Evolutionary conservation across 2,888 invertebrate species (phyloP), one percentile per base, ranked within the genome.

Genomic region (Polydrusus tereticollis): DNA sequence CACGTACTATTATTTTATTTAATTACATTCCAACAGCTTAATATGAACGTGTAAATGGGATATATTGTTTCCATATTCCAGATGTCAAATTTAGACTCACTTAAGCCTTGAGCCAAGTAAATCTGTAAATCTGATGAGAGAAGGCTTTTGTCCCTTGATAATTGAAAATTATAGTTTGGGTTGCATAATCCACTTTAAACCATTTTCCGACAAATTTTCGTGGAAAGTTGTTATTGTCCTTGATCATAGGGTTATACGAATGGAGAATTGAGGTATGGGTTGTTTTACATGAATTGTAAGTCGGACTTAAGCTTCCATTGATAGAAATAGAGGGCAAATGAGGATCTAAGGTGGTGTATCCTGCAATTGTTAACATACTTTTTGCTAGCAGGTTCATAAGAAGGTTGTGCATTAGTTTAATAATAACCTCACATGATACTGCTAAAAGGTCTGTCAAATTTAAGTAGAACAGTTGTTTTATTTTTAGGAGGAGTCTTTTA

Each of bases 111-210:
- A 23, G n/a, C n/a, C n/a, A n/a, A 47, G 47, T 21, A 47, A 23
- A 41, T 41, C 41, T 41, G 47, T 23, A 47, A 47, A 47, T 47
- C 21, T 47, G 47, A 47, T 47, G 21, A 23, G 23, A 23, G 36
- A n/a, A n/a, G 18, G 16, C 47, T 43, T 63, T 63, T 63, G 50
- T 63, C 47, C 63, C 33, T 63, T 29, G 26, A 26, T 62, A 63
- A 63, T 63, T 50, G 63, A 50, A 63, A 63, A 63, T 63, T 20
- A 47, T 63, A 63, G 63, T 63, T 63, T 45, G 63, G 50, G 26
- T 20, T 33, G 63, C 63, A 63, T 63, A 63, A 63, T 63, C 43
- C 50, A 63, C 47, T 47, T 50, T 38, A 20, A 47, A 60, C 52
- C 29, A 55, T 55, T 55, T 55, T 55, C 52, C 18, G 29, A 55